Percentiles rank a stretch among this genome's conserved stretches.
These are phyloP conservation scores for Dicycla oo DNA, from an alignment of 2,888 invertebrate genomes.

Conservation along the genomic window DNA sequence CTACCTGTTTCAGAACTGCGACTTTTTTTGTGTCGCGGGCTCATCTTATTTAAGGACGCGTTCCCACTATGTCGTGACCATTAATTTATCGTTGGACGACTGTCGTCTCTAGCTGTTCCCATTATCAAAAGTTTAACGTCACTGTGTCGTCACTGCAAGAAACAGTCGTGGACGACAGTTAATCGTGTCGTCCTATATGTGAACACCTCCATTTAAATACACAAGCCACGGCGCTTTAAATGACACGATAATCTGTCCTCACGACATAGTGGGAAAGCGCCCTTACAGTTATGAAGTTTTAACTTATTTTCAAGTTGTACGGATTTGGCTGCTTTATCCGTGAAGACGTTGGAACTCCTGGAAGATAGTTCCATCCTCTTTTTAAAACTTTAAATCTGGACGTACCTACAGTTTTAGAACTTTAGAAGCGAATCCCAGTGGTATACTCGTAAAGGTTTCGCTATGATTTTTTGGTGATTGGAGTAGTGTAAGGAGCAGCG, in stretches of 20 bases:
- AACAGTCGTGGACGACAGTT: no score
- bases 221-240: no score
- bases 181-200: no score
- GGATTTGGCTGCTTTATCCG: not conserved
- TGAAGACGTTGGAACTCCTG: slow-evolving; percentile 4
- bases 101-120: no score
- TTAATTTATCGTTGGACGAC: no score
- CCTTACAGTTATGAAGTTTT: slow-evolving; percentile 7
- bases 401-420: slow-evolving; percentile 2
- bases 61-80: no score
- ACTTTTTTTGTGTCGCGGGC: slow-evolving; percentile 11
- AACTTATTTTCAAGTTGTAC: slow-evolving; percentile 16
- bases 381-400: slow-evolving; percentile 14
- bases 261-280: no score
- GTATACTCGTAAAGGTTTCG: slow-evolving; percentile 14
- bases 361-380: not conserved
- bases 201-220: no score
- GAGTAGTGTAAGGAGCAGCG: slow-evolving; percentile 63
- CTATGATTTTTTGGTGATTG: slow-evolving; percentile 56
- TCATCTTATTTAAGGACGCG: slow-evolving; percentile 27
- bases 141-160: no score
- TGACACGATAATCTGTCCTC: no score
- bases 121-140: no score
- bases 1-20: slow-evolving; percentile 13
- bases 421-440: slow-evolving; percentile 1